Evolutionary conservation across 2,113 vertebrate genomes (phyloP).

Genomic region (Opisthocomus hoazin): DNA sequence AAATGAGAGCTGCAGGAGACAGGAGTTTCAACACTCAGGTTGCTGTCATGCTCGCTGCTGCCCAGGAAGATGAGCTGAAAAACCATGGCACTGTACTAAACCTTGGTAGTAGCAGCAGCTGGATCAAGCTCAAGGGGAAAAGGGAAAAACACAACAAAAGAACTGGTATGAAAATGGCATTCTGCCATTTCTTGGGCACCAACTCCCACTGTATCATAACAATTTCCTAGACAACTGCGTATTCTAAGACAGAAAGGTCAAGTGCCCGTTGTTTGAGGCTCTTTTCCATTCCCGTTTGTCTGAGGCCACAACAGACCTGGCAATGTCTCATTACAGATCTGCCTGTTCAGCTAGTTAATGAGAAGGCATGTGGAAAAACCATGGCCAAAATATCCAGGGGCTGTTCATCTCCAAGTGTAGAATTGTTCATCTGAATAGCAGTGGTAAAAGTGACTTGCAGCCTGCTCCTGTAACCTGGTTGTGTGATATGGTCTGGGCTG

Average conservation of each 20-base stretch:
- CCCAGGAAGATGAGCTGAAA: neutral
- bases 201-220: accelerated
- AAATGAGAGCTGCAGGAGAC: neutral
- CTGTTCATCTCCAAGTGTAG: neutral
- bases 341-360: neutral
- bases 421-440: neutral
- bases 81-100: neutral
- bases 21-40: neutral
- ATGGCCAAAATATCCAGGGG: neutral
- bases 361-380: neutral
- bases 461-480: accelerated
- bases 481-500: neutral
- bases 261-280: neutral
- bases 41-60: neutral
- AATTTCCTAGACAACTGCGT: neutral
- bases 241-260: neutral
- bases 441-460: neutral
- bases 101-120: neutral
- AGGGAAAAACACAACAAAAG: neutral
- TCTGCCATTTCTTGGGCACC: neutral
- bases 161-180: neutral
- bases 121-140: neutral
- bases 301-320: neutral
- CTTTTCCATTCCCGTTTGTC: neutral
- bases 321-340: neutral